A percentile compares a stretch with the other conserved stretches of the same genome.
These are phyloP conservation scores for Trachelus troglodyta DNA, from an alignment of 2,888 invertebrate genomes.

Conservation along the genomic window DNA sequence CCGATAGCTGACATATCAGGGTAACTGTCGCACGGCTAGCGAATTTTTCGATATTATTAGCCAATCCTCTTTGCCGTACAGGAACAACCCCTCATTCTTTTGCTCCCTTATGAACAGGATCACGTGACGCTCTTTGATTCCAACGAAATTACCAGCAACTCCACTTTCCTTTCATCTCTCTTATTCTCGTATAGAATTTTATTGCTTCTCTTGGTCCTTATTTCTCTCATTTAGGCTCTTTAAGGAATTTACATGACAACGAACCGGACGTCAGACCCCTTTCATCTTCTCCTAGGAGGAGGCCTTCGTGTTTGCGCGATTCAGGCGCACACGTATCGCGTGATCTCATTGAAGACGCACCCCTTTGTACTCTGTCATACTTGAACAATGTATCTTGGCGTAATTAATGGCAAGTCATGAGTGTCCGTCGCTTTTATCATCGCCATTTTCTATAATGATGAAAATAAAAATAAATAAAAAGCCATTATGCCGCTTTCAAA, in stretches of 20 bases:
- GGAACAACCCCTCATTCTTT: not conserved
- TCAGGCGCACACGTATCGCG: not conserved
- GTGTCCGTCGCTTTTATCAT: not conserved
- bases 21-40: conserved; percentile 4
- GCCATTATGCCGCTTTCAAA: too few species aligned
- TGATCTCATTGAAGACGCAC: not conserved
- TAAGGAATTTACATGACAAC: conserved; percentile 1
- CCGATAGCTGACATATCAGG: conserved; percentile 31
- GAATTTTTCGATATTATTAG: conserved; percentile 1
- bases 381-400: not conserved
- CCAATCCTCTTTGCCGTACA: not conserved
- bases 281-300: not conserved
- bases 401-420: not conserved
- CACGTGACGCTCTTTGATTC: conserved; percentile 5
- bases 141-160: conserved; percentile 1
- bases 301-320: not conserved
- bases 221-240: not conserved
- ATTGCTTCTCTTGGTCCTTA: not conserved
- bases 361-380: not conserved
- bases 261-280: not conserved
- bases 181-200: not conserved
- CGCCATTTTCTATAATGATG: not conserved
- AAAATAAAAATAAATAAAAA: too few species aligned
- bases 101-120: not conserved
- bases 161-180: not conserved